phyloP scores from a whole-genome alignment of 2,888 invertebrate species.

The Salpingus planirostris region DNA sequence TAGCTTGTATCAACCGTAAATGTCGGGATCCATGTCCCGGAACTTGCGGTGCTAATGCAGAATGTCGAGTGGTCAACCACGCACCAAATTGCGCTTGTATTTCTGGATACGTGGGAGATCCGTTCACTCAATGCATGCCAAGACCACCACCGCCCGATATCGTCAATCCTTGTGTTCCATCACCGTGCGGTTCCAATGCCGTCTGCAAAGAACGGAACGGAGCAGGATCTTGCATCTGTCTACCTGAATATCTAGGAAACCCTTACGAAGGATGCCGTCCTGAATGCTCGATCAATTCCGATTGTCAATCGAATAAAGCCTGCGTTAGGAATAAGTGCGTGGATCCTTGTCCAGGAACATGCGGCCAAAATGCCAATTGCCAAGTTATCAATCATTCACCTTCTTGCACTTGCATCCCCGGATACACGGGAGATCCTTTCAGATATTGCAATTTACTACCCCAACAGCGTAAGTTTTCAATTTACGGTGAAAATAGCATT shows the following conservation, averaged over 20 bases:
- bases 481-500: not conserved
- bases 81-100: slow-evolving; percentile 66
- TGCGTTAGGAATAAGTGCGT: slow-evolving; percentile 47
- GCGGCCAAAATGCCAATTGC: slow-evolving; percentile 58
- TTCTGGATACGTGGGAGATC: slow-evolving; percentile 54
- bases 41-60: slow-evolving; percentile 63
- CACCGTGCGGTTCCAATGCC: slow-evolving; percentile 61
- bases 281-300: slow-evolving; percentile 37
- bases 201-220: slow-evolving; percentile 59
- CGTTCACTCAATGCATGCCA: slow-evolving; percentile 49
- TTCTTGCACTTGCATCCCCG: slow-evolving; percentile 44
- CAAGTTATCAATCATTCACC: slow-evolving; percentile 37
- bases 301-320: slow-evolving; percentile 41
- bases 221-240: slow-evolving; percentile 62
- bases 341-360: slow-evolving; percentile 48
- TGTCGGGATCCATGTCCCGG: slow-evolving; percentile 71
- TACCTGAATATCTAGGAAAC: slow-evolving; percentile 64
- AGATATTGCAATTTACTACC: slow-evolving; percentile 29
- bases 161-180: slow-evolving; percentile 35
- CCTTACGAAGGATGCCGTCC: slow-evolving; percentile 60
- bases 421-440: slow-evolving; percentile 44
- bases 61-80: slow-evolving; percentile 67
- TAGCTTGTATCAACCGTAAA: slow-evolving; percentile 68
- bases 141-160: slow-evolving; percentile 13
- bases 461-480: slow-evolving; percentile 44